These are phyloP conservation scores for Himalopsyche tibetana DNA, from an alignment of 2,888 invertebrate genomes.

Conservation along the genomic window DNA sequence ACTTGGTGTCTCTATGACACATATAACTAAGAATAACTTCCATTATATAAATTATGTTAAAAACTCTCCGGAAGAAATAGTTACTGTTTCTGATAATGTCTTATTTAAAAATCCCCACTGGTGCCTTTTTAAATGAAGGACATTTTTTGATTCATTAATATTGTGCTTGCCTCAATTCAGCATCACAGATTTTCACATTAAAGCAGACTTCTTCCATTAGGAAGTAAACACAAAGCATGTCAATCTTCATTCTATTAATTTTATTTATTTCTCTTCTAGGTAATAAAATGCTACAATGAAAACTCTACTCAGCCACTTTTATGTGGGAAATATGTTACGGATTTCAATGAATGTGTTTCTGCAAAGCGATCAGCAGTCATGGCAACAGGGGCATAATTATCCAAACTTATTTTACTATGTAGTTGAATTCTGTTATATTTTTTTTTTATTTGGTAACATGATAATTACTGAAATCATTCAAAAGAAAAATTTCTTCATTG, in stretches of 20 bases:
- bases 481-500: not conserved
- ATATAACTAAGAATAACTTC: too few species aligned
- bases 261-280: slow-evolving; percentile 58
- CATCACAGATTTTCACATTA: too few species aligned
- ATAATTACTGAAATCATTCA: not conserved
- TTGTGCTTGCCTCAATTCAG: too few species aligned
- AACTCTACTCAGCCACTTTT: slow-evolving; percentile 62
- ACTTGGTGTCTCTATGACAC: too few species aligned
- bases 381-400: slow-evolving; percentile 61
- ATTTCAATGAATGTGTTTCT: slow-evolving; percentile 63
- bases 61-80: too few species aligned
- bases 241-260: not conserved
- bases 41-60: too few species aligned
- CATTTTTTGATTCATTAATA: too few species aligned
- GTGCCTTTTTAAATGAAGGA: too few species aligned
- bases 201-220: too few species aligned
- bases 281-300: slow-evolving; percentile 63
- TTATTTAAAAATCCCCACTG: too few species aligned
- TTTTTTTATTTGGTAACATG: not conserved
- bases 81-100: too few species aligned
- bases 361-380: slow-evolving; percentile 61
- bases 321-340: slow-evolving; percentile 63
- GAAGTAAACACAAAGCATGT: too few species aligned
- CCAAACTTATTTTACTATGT: not conserved
- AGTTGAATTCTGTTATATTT: slow-evolving; percentile 30